phyloP scores from a whole-genome alignment of 2,888 invertebrate genomes.

The Scaptomyza flava region DNA sequence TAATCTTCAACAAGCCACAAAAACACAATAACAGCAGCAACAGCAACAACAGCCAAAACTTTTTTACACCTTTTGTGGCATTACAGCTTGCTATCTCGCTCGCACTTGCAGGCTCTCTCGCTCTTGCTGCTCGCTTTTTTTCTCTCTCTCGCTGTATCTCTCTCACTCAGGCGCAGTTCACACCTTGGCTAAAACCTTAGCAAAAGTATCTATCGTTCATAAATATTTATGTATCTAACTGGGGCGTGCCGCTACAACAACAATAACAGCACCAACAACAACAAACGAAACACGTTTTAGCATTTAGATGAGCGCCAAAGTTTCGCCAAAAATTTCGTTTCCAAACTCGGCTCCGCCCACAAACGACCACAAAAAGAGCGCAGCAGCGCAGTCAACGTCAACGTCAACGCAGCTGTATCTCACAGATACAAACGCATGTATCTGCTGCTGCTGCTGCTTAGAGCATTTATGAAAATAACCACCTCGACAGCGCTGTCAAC shows the following conservation, averaged over 20 bases:
- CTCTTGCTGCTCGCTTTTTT: constrained; percentile 16
- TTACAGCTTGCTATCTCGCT: constrained; percentile 31
- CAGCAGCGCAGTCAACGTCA: constrained; percentile 33
- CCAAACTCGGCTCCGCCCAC: constrained; percentile 74
- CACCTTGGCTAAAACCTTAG: constrained; percentile 73
- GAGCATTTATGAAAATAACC: constrained; percentile 67
- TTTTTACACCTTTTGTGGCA: constrained; percentile 54
- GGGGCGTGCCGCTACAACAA: constrained; percentile 77
- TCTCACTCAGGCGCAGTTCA: constrained; percentile 60
- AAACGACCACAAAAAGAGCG: constrained; percentile 58
- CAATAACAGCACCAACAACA: constrained; percentile 27
- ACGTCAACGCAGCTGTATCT: constrained; percentile 24
- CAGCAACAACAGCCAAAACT: constrained; percentile 19
- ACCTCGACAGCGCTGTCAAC: constrained; percentile 52
- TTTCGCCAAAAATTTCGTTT: constrained; percentile 61
- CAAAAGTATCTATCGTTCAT: constrained; percentile 76
- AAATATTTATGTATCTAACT: constrained; percentile 82
- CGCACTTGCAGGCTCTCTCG: constrained; percentile 9
- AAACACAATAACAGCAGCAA: constrained; percentile 26
- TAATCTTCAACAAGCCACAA: constrained; percentile 51
- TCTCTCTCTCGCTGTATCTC: constrained; percentile 23
- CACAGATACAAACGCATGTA: constrained; percentile 26
- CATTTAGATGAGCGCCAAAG: constrained; percentile 74
- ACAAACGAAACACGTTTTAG: constrained; percentile 57
- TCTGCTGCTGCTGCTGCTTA: constrained; percentile 42